Evolutionary conservation across 2,797 vertebrate species (phyloP).

Genomic region (Onychomys arenicola): DNA sequence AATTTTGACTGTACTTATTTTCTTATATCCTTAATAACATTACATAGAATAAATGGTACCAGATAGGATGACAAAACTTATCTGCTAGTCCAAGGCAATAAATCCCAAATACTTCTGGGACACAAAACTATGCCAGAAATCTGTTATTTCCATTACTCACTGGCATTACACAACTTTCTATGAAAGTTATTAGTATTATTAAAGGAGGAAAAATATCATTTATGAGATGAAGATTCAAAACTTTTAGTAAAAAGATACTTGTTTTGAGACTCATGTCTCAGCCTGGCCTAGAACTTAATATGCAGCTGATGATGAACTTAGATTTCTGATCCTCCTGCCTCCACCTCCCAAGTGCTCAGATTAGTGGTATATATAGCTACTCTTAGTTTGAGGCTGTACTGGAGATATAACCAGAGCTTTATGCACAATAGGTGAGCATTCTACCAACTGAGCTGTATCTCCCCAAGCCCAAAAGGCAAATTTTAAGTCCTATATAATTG

Average conservation of each 20-base stretch:
- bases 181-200: not conserved
- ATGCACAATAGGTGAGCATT: no score
- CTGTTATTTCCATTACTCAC: conserved; percentile 18
- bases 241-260: not conserved
- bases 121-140: conserved; percentile 7
- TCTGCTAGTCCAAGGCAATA: not conserved
- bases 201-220: not conserved
- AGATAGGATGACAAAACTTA: not conserved
- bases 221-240: conserved; percentile 33
- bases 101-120: conserved; percentile 28
- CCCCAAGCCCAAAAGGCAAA: not conserved
- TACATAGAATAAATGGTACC: not conserved
- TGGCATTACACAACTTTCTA: not conserved
- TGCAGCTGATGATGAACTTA: not conserved
- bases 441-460: not conserved
- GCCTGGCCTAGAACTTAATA: not conserved
- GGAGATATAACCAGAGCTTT: not conserved
- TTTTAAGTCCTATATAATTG: conserved; percentile 41
- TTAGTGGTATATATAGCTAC: not conserved
- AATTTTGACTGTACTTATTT: not conserved
- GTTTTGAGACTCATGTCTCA: not conserved
- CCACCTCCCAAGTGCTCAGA: not conserved
- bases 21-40: conserved; percentile 26
- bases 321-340: not conserved
- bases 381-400: not conserved